These are phyloP conservation scores for Setophaga kirtlandii DNA, from an alignment of 2,113 vertebrate species.

Conservation along the genomic window DNA sequence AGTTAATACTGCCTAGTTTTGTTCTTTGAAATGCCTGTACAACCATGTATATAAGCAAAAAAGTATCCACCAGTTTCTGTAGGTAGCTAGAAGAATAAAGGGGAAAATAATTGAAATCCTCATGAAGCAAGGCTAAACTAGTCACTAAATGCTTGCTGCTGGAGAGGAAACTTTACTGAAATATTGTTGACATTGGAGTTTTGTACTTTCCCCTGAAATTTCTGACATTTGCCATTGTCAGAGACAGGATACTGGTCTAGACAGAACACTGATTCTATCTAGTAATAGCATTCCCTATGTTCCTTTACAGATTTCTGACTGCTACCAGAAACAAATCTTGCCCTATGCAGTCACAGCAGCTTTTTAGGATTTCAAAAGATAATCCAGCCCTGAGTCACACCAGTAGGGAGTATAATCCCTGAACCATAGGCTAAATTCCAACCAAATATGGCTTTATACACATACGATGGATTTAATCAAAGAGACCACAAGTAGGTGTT, in stretches of 20 bases:
- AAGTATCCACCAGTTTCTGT: not conserved
- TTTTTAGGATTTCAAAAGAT: constrained; percentile 35
- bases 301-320: constrained; percentile 1
- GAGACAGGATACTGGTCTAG: not conserved
- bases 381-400: not conserved
- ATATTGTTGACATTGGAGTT: not conserved
- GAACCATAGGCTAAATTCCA: not conserved
- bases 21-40: not conserved
- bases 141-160: not conserved
- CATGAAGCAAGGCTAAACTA: not conserved
- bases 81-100: not conserved
- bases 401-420: not conserved
- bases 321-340: constrained; percentile 4
- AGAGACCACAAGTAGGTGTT: not conserved
- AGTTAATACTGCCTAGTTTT: not conserved
- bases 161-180: not conserved
- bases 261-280: not conserved
- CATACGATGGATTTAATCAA: not conserved
- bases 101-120: not conserved
- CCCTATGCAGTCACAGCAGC: not conserved
- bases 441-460: not conserved
- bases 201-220: not conserved
- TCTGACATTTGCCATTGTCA: not conserved
- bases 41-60: not conserved
- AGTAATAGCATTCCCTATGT: not conserved